Percentiles rank a stretch among this genome's conserved stretches.
These are phyloP conservation scores for Aphelenchoides besseyi DNA, from an alignment of 1,140 invertebrate species.

Conservation along the genomic window DNA sequence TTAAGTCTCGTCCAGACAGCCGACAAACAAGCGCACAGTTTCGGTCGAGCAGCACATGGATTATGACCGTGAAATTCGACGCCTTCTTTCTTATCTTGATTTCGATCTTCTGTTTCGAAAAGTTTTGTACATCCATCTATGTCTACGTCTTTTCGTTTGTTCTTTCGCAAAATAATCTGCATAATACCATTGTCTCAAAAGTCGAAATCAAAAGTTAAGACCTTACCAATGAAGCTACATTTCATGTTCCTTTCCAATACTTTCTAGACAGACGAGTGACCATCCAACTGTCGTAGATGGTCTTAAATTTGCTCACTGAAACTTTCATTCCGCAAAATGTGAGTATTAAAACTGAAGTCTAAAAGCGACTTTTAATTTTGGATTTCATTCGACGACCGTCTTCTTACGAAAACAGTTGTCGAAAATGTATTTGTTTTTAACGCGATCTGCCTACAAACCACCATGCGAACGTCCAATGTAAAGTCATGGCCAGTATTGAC, in stretches of 20 bases:
- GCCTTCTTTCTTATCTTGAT: constrained; percentile 1
- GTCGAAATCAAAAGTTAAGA: neutral
- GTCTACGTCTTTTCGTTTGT: neutral
- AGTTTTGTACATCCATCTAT: neutral
- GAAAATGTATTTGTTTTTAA: too few species aligned
- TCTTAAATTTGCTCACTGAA: neutral
- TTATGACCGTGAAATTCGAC: neutral
- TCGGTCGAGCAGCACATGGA: neutral
- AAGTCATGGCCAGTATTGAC: too few species aligned
- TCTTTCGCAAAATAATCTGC: neutral
- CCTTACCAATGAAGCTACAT: too few species aligned
- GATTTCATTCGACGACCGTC: too few species aligned
- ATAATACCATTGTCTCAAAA: neutral
- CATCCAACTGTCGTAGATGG: too few species aligned
- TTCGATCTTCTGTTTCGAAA: neutral
- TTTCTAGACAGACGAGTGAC: too few species aligned
- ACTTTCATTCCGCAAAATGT: neutral
- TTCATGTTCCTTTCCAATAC: neutral
- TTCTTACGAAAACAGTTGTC: too few species aligned
- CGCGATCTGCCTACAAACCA: too few species aligned
- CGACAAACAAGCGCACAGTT: neutral
- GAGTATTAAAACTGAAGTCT: too few species aligned
- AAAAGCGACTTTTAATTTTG: too few species aligned
- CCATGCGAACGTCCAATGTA: too few species aligned
- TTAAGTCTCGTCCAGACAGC: neutral